Evolutionary conservation across 2,888 invertebrate genomes (phyloP).

Genomic region (Girardia tigrina): DNA sequence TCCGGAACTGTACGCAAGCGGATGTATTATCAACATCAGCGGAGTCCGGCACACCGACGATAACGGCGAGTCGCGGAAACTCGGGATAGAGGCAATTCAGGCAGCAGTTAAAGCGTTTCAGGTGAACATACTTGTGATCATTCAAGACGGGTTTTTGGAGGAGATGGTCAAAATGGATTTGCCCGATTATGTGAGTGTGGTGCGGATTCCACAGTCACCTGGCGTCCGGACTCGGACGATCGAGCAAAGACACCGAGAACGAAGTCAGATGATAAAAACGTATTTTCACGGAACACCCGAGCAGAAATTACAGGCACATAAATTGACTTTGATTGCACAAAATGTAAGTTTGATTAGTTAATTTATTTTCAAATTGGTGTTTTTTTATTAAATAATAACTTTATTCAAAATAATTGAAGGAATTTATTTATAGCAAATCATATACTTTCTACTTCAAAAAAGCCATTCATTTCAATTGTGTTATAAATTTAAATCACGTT

Average conservation of each 20-base stretch:
- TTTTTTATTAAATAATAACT: too few species aligned
- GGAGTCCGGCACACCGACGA: slow-evolving; percentile 27
- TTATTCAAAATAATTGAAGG: too few species aligned
- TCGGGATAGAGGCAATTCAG: slow-evolving; percentile 28
- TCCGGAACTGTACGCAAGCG: slow-evolving; percentile 25
- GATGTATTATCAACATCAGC: slow-evolving; percentile 32
- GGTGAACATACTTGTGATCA: slow-evolving; percentile 23
- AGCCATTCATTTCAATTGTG: too few species aligned
- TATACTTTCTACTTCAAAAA: too few species aligned
- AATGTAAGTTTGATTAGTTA: too few species aligned
- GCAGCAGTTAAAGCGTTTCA: slow-evolving; percentile 26
- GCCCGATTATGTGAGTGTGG: slow-evolving; percentile 26
- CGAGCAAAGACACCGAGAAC: slow-evolving; percentile 26
- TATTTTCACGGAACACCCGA: slow-evolving; percentile 25
- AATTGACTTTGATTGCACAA: background rate
- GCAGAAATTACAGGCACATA: slow-evolving; percentile 26
- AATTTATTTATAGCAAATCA: too few species aligned
- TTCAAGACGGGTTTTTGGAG: slow-evolving; percentile 29
- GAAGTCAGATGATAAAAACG: slow-evolving; percentile 4
- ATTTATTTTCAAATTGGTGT: too few species aligned
- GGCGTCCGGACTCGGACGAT: slow-evolving; percentile 24
- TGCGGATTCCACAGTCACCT: slow-evolving; percentile 34
- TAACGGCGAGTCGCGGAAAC: background rate
- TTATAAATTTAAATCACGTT: too few species aligned
- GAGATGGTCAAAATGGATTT: slow-evolving; percentile 28